Percentiles rank a stretch among this genome's conserved stretches.
Evolutionary conservation across 1,140 invertebrate species (phyloP).

Genomic region (Piezodorus guildinii): DNA sequence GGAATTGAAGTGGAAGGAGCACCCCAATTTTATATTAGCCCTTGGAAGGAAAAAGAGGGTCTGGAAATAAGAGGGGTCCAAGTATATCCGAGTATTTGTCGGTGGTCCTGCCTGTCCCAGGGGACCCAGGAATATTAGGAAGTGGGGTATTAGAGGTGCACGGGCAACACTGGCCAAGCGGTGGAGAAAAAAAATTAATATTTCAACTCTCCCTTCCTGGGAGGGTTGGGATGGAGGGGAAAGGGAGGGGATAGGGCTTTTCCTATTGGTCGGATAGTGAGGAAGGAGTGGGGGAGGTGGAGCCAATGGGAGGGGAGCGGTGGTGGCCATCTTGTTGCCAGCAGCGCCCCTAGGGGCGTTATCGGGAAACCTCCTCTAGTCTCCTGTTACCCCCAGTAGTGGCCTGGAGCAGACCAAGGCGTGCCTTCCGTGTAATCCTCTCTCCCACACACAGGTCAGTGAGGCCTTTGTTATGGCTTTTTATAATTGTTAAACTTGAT

Average conservation of each 20-base stretch:
- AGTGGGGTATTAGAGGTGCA: conserved; percentile 2
- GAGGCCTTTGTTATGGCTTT: too few species aligned
- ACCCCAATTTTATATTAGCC: too few species aligned
- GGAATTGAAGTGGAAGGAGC: too few species aligned
- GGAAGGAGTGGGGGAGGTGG: neutral
- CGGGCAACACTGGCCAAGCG: neutral
- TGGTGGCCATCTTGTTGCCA: neutral
- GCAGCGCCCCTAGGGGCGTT: neutral
- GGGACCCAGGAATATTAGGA: neutral
- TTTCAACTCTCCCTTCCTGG: neutral
- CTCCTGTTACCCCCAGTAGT: conserved; percentile 5
- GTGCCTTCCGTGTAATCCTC: neutral
- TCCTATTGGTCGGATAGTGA: neutral
- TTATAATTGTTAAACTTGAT: too few species aligned
- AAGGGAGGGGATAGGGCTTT: neutral
- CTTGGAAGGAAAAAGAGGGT: too few species aligned
- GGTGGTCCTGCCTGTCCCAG: neutral
- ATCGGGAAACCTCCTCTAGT: neutral
- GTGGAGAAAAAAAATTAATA: conserved; percentile 3
- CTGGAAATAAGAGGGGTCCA: too few species aligned
- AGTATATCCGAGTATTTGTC: conserved; percentile 2
- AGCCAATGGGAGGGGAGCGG: neutral
- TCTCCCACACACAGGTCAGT: neutral
- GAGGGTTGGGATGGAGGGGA: neutral
- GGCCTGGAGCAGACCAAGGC: neutral